Evolutionary conservation across 2,797 vertebrate species (phyloP).

Genomic region (Chaetophractus vellerosus): DNA sequence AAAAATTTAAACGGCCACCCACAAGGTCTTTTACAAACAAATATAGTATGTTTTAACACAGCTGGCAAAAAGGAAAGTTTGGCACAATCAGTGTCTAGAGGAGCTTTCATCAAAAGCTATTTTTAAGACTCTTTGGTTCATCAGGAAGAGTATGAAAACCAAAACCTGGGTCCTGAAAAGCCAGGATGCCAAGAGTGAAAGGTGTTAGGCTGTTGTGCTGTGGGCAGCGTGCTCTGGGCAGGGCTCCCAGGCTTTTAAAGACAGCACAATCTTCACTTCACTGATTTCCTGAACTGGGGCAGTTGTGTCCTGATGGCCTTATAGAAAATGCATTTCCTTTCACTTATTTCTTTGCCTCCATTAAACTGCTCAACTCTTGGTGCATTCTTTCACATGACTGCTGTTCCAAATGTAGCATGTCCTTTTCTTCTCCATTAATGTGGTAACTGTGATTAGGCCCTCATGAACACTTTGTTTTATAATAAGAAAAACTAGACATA

Average conservation of each 20-base stretch:
- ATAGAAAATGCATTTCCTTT: slow-evolving; percentile 31
- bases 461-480: slow-evolving; percentile 44
- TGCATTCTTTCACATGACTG: background rate
- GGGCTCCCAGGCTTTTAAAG: background rate
- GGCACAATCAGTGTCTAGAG: background rate
- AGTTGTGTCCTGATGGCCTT: background rate
- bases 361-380: slow-evolving; percentile 5
- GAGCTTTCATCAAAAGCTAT: background rate
- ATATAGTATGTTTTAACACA: background rate
- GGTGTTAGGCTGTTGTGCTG: background rate
- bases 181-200: background rate
- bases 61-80: background rate
- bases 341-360: slow-evolving; percentile 12
- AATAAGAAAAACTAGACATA: slow-evolving; percentile 13
- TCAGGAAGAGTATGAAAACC: background rate
- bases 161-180: slow-evolving; percentile 21
- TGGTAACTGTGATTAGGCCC: slow-evolving; percentile 19
- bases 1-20: background rate
- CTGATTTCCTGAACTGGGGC: background rate
- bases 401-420: slow-evolving; percentile 28
- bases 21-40: background rate
- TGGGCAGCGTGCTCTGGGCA: fast-evolving
- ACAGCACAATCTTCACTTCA: background rate
- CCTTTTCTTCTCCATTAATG: slow-evolving; percentile 15
- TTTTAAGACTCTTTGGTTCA: background rate